Evolutionary conservation across 2,113 vertebrate genomes (phyloP), one percentile per base, ranked within the genome.

Genomic region (Oncorhynchus kisutch): DNA sequence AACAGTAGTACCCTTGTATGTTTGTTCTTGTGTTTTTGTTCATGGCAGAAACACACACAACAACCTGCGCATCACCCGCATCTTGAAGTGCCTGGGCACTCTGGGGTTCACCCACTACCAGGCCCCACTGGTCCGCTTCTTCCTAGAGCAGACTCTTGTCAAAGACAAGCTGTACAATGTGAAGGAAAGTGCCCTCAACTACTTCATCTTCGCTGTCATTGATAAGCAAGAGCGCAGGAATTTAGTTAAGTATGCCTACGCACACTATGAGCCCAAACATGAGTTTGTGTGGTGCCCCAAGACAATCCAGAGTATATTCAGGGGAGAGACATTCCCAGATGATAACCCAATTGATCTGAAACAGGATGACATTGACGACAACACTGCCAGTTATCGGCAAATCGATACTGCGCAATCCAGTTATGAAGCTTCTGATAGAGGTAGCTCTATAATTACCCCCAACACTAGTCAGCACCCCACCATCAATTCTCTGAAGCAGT

Each of bases 71-170:
- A 97, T 99, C 83, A 98, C 97, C 0, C 95, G 96, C 67, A 96
- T 99, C 83, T 91, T 99, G 79, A 99, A 99, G 93, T 96, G 96
- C 72, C 92, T 95, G 87, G 97, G 96, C 1, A 95, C 94, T 78
- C 91, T 99, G 91, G 97, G 95, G 1, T 94, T 92, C 14, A 69
- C 71, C 29, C 89, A 84, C 75, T 97, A 93, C 86, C 97, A 98
- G 88, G 93, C 88, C 2, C 95, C 95, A 0, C 92, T 99, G 89
- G 96, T 95, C 0, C 91, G 13, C 54, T 98, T 99, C 93, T 98
- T 99, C 91, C 92, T 99, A 39, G 67, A 87, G 27, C 94, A 97
- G 90, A 97, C 95, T 0, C 92, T 99, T 0, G 74, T 94, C 5
- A 0, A 73, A 0, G 1, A 59, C 4, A 22, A 82, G 0, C 91